Evolutionary conservation across 1,140 invertebrate species (phyloP).

Genomic region (Samia ricini): DNA sequence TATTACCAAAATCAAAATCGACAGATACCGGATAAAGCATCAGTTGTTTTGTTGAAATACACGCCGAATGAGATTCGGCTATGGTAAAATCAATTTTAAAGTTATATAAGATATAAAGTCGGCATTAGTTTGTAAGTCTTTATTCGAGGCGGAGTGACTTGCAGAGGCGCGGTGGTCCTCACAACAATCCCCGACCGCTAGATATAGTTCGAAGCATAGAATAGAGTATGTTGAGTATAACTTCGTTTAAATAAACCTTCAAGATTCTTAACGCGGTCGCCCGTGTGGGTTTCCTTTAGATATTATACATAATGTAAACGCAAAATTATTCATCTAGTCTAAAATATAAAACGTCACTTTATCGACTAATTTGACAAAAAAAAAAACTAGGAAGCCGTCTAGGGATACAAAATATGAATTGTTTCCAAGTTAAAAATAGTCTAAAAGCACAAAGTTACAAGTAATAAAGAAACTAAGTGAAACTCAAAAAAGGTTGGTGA

Average conservation of each 20-base stretch:
- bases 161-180: constrained; percentile 61
- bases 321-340: too few relatives aligned
- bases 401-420: too few relatives aligned
- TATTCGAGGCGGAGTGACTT: constrained; percentile 42
- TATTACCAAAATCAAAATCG: constrained; percentile 56
- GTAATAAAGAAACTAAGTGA: too few relatives aligned
- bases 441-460: too few relatives aligned
- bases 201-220: constrained; percentile 25
- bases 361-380: too few relatives aligned
- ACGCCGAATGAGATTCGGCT: background rate
- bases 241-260: background rate
- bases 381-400: too few relatives aligned
- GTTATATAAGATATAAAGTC: constrained; percentile 3
- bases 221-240: constrained; percentile 7
- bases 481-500: too few relatives aligned
- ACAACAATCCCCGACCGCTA: constrained; percentile 52
- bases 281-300: too few relatives aligned
- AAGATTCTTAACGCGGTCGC: too few relatives aligned
- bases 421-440: too few relatives aligned
- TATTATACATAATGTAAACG: too few relatives aligned
- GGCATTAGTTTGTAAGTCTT: background rate
- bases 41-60: constrained; percentile 43
- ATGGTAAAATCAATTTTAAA: constrained; percentile 17
- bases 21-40: constrained; percentile 54
- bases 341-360: too few relatives aligned